A percentile compares a stretch with the other conserved stretches of the same genome.
phyloP scores from a whole-genome alignment of 1,140 invertebrate species.

The Dufourea novaeangliae region DNA sequence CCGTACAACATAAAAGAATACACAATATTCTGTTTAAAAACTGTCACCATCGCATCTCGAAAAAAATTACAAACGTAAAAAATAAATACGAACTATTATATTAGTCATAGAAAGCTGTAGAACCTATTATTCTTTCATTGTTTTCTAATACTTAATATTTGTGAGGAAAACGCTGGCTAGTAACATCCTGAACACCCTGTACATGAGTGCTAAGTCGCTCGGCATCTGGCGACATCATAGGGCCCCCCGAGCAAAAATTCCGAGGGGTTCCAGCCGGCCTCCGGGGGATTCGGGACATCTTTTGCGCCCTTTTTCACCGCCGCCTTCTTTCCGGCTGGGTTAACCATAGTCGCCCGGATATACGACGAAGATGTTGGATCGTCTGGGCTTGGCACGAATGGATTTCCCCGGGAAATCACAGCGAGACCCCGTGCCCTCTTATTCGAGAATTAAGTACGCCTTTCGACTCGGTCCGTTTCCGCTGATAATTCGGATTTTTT shows the following conservation, averaged over 20 bases:
- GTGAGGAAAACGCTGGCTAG: too few species aligned
- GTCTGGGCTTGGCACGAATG: constrained; percentile 11
- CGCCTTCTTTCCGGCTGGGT: constrained; percentile 53
- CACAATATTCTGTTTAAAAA: too few species aligned
- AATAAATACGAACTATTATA: too few species aligned
- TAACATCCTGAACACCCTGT: too few species aligned
- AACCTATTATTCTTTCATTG: too few species aligned
- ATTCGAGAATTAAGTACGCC: not conserved
- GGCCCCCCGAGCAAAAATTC: constrained; percentile 46
- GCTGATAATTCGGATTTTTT: not conserved
- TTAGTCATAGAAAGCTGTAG: too few species aligned
- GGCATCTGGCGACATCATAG: constrained; percentile 32
- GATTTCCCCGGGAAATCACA: constrained; percentile 28
- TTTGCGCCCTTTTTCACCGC: constrained; percentile 37
- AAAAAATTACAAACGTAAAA: too few species aligned
- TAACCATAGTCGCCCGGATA: constrained; percentile 54
- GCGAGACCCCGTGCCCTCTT: not conserved
- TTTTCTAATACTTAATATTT: too few species aligned
- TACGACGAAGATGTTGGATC: constrained; percentile 34
- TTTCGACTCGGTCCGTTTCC: not conserved
- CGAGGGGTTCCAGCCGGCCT: constrained; percentile 34
- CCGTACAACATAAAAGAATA: too few species aligned
- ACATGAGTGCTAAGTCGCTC: too few species aligned
- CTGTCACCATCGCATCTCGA: too few species aligned
- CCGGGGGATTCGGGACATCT: constrained; percentile 33